Percentiles rank a stretch among this genome's conserved stretches.
These are phyloP conservation scores for Manis pentadactyla DNA, from an alignment of 2,797 vertebrate species.

Conservation along the genomic window DNA sequence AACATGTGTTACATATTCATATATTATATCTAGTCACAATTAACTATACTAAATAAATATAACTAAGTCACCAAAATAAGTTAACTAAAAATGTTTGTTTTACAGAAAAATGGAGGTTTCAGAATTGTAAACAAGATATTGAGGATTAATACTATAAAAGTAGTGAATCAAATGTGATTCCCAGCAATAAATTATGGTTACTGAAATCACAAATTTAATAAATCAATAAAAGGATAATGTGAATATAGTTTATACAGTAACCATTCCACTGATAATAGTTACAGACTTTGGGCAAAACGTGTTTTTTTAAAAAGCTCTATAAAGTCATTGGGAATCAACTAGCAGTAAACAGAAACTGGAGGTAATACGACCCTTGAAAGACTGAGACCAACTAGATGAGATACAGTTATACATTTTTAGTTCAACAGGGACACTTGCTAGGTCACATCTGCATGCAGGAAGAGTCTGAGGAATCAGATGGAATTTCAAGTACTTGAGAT, in stretches of 20 bases:
- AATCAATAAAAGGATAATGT: neutral
- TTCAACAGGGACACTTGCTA: neutral
- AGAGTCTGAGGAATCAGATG: neutral
- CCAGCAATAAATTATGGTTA: neutral
- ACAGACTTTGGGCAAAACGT: neutral
- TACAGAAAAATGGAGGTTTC: neutral
- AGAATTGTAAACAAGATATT: neutral
- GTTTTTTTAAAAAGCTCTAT: neutral
- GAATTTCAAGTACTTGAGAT: neutral
- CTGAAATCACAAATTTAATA: neutral
- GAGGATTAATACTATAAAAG: neutral
- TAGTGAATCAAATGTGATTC: neutral
- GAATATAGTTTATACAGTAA: neutral
- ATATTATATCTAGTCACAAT: too few relatives aligned
- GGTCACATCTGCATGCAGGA: neutral
- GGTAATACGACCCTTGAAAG: neutral
- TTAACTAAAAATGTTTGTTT: constrained; percentile 9
- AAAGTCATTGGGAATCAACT: neutral
- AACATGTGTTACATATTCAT: neutral
- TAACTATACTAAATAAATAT: neutral
- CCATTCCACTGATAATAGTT: neutral
- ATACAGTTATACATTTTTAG: neutral
- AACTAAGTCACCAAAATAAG: neutral
- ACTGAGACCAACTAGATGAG: neutral
- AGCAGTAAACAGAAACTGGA: neutral